A percentile compares a stretch with the other conserved stretches of the same genome.
Conservation (phyloP, 1,140 invertebrate species). For the Andrena cerasifolii region DNA sequence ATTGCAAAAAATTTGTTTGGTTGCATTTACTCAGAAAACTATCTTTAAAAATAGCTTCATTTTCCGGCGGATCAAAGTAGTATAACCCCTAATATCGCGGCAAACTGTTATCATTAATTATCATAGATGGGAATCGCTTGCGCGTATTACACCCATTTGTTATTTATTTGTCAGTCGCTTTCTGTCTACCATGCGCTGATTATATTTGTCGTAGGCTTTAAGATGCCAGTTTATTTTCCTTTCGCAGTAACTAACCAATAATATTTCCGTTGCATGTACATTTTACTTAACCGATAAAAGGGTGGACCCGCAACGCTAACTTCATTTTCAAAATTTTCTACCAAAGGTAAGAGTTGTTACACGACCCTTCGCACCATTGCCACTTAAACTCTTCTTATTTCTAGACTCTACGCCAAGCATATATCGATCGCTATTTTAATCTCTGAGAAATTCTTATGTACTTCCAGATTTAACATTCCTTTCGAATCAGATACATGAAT, state of each 20-base stretch:
- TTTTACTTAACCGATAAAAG: slow-evolving; percentile 68
- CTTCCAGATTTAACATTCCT: neutral
- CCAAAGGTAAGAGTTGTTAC: slow-evolving; percentile 69
- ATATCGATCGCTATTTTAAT: no score
- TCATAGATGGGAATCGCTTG: neutral
- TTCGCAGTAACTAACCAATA: slow-evolving; percentile 51
- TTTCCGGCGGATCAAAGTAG: no score
- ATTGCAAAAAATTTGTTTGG: no score
- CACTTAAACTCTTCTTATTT: slow-evolving; percentile 26
- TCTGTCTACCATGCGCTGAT: slow-evolving; percentile 17
- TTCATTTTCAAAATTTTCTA: slow-evolving; percentile 47
- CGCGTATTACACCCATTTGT: slow-evolving; percentile 13
- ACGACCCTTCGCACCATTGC: slow-evolving; percentile 1
- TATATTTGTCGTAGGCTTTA: neutral
- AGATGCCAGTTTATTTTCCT: slow-evolving; percentile 17
- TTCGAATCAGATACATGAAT: neutral
- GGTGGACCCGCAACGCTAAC: slow-evolving; percentile 67
- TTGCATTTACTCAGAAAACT: no score
- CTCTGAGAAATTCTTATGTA: neutral
- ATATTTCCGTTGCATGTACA: slow-evolving; percentile 72
- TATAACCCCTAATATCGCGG: no score
- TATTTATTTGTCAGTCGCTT: slow-evolving; percentile 22
- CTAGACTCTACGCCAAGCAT: neutral
- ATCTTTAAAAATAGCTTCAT: no score
- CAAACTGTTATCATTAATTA: no score